Evolutionary conservation across 2,888 invertebrate genomes (phyloP).

Genomic region (Chrysotoxum bicinctum): DNA sequence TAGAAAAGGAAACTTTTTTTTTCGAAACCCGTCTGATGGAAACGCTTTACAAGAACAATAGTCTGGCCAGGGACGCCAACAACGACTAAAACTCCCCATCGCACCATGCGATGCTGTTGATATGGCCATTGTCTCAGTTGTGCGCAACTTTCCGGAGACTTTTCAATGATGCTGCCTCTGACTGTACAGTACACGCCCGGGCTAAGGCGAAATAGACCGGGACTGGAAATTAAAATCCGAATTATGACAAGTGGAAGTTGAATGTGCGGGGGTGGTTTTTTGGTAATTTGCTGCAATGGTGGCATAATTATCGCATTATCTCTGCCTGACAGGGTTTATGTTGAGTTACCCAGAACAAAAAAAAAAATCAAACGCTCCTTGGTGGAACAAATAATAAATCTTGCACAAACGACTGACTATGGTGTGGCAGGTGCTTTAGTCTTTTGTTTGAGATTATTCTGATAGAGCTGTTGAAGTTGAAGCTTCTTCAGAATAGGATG

Average conservation of each 20-base stretch:
- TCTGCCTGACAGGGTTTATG: constrained; percentile 62
- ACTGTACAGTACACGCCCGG: neutral
- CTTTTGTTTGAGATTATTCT: constrained; percentile 46
- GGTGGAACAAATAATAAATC: constrained; percentile 63
- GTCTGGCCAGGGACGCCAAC: constrained; percentile 42
- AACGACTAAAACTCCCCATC: constrained; percentile 13
- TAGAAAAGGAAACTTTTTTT: constrained; percentile 38
- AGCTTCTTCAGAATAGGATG: constrained; percentile 13
- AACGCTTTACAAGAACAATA: constrained; percentile 64
- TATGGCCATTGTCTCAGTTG: constrained; percentile 60
- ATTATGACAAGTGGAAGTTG: constrained; percentile 59
- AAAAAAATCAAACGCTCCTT: constrained; percentile 24
- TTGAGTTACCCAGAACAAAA: neutral
- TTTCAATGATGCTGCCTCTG: constrained; percentile 28
- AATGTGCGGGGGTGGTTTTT: constrained; percentile 16
- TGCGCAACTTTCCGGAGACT: constrained; percentile 3
- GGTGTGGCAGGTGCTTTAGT: constrained; percentile 61
- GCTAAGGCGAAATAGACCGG: constrained; percentile 47
- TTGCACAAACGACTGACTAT: neutral
- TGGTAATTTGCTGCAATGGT: constrained; percentile 74
- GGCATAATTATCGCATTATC: constrained; percentile 77
- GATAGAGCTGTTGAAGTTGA: constrained; percentile 29
- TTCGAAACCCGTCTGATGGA: constrained; percentile 33
- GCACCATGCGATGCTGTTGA: constrained; percentile 36
- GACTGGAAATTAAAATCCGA: constrained; percentile 62